These are phyloP conservation scores for Cairina moschata DNA, from an alignment of 2,113 vertebrate species.

Conservation along the genomic window DNA sequence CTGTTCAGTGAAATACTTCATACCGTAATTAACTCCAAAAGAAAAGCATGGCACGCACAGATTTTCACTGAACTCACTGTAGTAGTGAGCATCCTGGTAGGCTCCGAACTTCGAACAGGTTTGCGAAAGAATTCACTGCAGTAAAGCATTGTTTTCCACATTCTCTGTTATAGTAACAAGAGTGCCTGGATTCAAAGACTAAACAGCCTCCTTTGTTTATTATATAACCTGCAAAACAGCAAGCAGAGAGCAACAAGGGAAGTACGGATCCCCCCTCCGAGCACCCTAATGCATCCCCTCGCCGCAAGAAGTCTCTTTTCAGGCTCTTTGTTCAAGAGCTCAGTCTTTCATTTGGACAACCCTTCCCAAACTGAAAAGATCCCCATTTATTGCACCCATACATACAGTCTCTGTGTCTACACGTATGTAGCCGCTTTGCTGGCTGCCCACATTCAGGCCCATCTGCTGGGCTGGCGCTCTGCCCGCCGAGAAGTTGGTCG, in stretches of 20 bases:
- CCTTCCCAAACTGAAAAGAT: background rate
- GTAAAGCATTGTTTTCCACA: constrained; percentile 32
- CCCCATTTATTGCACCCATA: background rate
- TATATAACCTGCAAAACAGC: constrained; percentile 33
- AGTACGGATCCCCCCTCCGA: background rate
- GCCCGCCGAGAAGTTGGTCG: constrained; percentile 52
- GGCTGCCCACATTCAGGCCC: constrained; percentile 61
- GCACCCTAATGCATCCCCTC: background rate
- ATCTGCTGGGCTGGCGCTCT: constrained; percentile 73
- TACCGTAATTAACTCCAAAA: background rate
- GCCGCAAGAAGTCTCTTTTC: background rate
- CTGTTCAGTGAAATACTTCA: background rate
- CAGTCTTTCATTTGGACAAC: constrained; percentile 17
- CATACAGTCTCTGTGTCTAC: background rate
- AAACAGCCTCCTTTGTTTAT: constrained; percentile 50
- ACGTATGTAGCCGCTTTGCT: constrained; percentile 25
- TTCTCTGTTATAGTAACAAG: constrained; percentile 17
- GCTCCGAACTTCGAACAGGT: background rate
- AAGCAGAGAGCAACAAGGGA: constrained; percentile 23
- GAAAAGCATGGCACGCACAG: background rate
- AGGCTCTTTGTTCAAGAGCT: background rate
- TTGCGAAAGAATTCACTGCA: background rate
- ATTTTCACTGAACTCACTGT: background rate
- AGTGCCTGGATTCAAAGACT: constrained; percentile 27
- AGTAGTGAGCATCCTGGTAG: background rate